Percentiles rank a stretch among this genome's conserved stretches.
These are phyloP conservation scores for Siniperca chuatsi DNA, from an alignment of 2,113 vertebrate species.

Conservation along the genomic window DNA sequence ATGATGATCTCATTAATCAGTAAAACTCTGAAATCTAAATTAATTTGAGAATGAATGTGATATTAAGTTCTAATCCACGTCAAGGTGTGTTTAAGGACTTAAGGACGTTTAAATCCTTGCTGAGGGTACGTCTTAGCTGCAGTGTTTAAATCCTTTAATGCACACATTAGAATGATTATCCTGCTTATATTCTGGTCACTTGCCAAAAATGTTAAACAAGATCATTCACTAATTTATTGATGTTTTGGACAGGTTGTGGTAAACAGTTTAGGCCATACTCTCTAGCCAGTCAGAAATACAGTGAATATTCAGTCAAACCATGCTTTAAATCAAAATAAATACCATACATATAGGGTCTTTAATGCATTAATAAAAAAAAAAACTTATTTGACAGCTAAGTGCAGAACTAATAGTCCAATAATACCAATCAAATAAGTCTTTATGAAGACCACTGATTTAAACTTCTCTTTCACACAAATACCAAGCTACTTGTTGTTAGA, in stretches of 20 bases:
- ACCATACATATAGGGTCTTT: neutral
- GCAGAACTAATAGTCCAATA: neutral
- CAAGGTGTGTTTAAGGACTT: neutral
- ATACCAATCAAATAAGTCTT: neutral
- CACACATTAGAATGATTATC: slow-evolving; percentile 6
- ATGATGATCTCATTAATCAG: neutral
- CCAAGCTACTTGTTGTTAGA: slow-evolving; percentile 29
- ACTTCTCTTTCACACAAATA: slow-evolving; percentile 20
- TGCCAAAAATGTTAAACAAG: slow-evolving; percentile 4
- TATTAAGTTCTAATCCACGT: neutral
- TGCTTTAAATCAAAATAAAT: neutral
- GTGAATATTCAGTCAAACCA: neutral
- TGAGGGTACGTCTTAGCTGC: neutral
- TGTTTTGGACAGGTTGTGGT: neutral
- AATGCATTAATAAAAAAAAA: neutral
- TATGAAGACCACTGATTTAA: neutral
- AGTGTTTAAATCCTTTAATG: slow-evolving; percentile 12
- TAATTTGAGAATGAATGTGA: neutral
- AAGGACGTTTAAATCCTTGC: neutral
- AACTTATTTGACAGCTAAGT: neutral
- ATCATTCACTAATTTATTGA: neutral
- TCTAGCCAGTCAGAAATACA: neutral
- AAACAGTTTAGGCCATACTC: neutral
- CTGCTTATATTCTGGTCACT: neutral
- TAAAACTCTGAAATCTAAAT: neutral